phyloP scores from a whole-genome alignment of 2,113 vertebrate genomes.

The Promerops cafer region DNA sequence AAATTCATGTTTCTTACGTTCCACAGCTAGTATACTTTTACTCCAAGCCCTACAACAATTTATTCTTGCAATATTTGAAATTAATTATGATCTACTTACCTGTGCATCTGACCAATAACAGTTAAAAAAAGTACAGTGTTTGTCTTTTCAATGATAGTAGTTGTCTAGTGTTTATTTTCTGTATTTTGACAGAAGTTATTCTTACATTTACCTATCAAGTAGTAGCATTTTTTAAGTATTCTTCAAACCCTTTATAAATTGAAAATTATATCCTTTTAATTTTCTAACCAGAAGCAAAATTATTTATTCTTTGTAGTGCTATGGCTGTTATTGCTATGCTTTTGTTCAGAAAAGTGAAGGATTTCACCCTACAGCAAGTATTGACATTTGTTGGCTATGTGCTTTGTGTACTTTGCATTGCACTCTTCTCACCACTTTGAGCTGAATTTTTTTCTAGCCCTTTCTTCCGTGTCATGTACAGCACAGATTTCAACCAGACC shows the following conservation, averaged over 20 bases:
- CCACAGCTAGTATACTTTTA: background rate
- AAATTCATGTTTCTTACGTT: background rate
- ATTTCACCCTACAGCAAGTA: background rate
- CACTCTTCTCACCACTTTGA: background rate
- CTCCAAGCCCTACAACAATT: background rate
- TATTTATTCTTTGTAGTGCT: background rate
- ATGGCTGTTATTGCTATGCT: background rate
- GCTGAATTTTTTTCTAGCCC: background rate
- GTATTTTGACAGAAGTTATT: background rate
- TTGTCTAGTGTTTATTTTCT: background rate
- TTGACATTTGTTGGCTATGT: background rate
- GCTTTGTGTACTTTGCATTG: background rate
- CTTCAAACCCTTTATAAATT: background rate
- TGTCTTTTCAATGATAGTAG: background rate
- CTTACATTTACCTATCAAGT: background rate
- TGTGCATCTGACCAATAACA: background rate
- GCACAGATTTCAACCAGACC: background rate
- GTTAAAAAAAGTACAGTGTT: background rate
- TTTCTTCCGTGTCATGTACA: background rate
- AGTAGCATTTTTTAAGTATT: background rate
- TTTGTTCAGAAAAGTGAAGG: background rate
- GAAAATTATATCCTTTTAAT: background rate
- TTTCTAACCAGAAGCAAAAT: background rate
- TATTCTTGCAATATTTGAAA: background rate
- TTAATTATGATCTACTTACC: background rate